phyloP scores from a whole-genome alignment of 2,113 vertebrate species.

The Trematocara variabile region DNA sequence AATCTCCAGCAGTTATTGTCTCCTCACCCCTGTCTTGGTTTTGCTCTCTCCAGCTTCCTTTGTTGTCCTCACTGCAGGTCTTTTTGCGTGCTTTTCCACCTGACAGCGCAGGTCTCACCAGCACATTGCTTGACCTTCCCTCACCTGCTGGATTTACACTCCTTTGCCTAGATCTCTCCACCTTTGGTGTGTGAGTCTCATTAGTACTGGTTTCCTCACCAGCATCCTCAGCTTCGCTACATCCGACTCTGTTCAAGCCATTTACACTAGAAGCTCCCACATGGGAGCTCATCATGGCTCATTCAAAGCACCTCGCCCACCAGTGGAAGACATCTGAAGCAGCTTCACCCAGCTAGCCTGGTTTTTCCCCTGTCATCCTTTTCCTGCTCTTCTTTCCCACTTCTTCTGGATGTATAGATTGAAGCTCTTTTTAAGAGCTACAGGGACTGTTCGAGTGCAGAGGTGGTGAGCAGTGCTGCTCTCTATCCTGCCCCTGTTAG shows the following conservation, averaged over 20 bases:
- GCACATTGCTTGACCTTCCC: constrained; percentile 45
- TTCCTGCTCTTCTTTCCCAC: background rate
- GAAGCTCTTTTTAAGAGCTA: constrained; percentile 27
- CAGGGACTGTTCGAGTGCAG: constrained; percentile 50
- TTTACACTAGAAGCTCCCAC: constrained; percentile 8
- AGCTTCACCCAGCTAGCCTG: background rate
- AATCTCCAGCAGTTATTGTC: background rate
- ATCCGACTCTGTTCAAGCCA: background rate
- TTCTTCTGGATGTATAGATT: constrained; percentile 4
- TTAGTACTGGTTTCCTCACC: constrained; percentile 44
- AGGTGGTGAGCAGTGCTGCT: constrained; percentile 20
- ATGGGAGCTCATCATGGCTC: constrained; percentile 37
- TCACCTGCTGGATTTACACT: constrained; percentile 42
- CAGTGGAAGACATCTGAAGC: background rate
- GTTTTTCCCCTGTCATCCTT: constrained; percentile 2
- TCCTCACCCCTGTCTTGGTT: constrained; percentile 13
- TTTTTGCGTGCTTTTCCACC: constrained; percentile 72
- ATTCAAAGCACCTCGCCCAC: background rate
- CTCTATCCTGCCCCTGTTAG: constrained; percentile 34
- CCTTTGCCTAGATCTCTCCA: background rate
- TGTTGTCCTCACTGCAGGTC: constrained; percentile 71
- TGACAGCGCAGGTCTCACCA: constrained; percentile 43
- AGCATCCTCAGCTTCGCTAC: background rate
- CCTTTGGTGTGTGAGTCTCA: constrained; percentile 70
- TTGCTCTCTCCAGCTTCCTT: constrained; percentile 17